Percentiles rank a stretch among this genome's conserved stretches.
These are phyloP conservation scores for Saccostrea cuccullata DNA, from an alignment of 1,140 invertebrate species.

Conservation along the genomic window DNA sequence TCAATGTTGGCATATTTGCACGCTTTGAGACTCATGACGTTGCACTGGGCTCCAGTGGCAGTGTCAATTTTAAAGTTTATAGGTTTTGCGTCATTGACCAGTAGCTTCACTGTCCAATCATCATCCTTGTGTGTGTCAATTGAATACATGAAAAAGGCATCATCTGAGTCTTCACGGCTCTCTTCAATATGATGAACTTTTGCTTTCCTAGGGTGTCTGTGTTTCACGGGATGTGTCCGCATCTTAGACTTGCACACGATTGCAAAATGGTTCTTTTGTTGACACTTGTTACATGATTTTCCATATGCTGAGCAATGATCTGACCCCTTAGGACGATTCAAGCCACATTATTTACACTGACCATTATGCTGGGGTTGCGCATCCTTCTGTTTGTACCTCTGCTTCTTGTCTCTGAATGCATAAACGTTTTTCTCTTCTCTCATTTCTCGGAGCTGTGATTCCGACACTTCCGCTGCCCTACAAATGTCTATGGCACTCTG, in stretches of 20 bases:
- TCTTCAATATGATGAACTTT: neutral
- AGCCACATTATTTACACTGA: neutral
- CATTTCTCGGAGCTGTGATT: neutral
- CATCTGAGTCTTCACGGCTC: neutral
- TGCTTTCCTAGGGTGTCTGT: neutral
- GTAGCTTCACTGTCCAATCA: neutral
- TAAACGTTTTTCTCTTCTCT: slow-evolving; percentile 4
- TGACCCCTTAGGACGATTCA: neutral
- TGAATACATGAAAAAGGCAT: neutral
- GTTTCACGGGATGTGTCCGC: neutral
- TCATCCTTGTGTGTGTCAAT: neutral
- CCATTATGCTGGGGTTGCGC: neutral
- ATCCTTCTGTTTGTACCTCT: neutral
- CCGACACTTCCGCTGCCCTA: neutral
- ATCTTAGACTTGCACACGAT: slow-evolving; percentile 6
- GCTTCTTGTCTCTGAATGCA: neutral
- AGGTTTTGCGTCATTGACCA: slow-evolving; percentile 20
- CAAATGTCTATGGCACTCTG: slow-evolving; percentile 42
- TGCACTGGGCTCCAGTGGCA: slow-evolving; percentile 21
- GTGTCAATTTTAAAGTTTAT: slow-evolving; percentile 41
- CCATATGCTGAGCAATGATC: slow-evolving; percentile 2
- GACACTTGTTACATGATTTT: neutral
- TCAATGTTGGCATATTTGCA: too few relatives aligned
- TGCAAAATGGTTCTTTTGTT: slow-evolving; percentile 13
- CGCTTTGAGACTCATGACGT: too few relatives aligned